Base-by-base conservation (phyloP, 2,888 invertebrate species). In the Chorisops tibialis region DNA sequence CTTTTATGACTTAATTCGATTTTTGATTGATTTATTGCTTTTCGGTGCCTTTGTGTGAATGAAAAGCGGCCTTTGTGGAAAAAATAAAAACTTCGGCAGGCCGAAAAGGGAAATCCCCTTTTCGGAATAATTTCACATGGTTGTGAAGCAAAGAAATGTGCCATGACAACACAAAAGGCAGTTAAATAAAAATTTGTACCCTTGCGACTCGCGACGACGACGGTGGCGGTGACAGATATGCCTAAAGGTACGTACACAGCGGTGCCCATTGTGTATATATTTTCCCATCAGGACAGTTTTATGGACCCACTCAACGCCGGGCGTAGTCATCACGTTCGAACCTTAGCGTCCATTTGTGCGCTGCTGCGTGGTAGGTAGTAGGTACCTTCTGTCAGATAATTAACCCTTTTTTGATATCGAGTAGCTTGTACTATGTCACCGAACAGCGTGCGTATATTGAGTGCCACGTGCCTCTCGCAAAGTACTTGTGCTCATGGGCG, bases 151-250 rank as follows among this genome's bases (percentile, higher is more conserved):
- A 54, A 52, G 22, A 54, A n/a, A n/a, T n/a, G n/a, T n/a, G n/a
- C n/a, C n/a, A n/a, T 41, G 24, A 56, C 45, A 45, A 45, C 56
- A 56, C 56, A 56, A 56, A 56, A 24, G 45, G 30, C 43, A 56
- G 43, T 56, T 56, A 56, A 56, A 56, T 56, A 56, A 56, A 56
- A 56, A 56, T 56, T 56, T 56, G 56, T 56, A 30, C 45, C 56
- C 56, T n/a, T 24, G 45, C 43, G 56, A 43, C 56, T 43, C 22
- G 14, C 39, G 24, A 2, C 3, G 14, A 54, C 56, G 16, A 16
- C 6, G 19, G 12, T 12, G 19, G 16, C 19, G 22, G 41, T 18
- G 51, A 12, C 37, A 21, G 48, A 6, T 14, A 14, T 16, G 48
- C 11, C 48, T 30, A 7, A 30, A 30, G 30, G 30, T 30, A 30